Percentiles rank a stretch among this genome's conserved stretches.
Evolutionary conservation across 2,888 invertebrate species (phyloP).

Genomic region (Caenorhabditis auriculariae): DNA sequence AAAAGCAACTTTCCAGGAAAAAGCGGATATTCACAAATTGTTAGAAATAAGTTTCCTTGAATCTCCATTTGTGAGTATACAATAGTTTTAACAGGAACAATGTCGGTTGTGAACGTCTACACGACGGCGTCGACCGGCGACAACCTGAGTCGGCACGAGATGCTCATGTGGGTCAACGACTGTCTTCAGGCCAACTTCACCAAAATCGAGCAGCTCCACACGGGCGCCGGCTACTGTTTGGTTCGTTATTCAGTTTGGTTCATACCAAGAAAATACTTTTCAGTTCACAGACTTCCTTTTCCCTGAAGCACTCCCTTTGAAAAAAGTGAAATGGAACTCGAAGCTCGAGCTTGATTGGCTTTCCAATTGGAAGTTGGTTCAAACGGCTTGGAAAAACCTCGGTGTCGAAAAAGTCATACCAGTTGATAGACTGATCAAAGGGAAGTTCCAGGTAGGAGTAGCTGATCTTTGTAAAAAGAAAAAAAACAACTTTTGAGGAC

Average conservation of each 20-base stretch:
- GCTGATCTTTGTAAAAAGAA: neutral
- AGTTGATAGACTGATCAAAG: conserved; percentile 97
- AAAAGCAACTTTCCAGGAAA: too few relatives aligned
- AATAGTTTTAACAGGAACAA: too few relatives aligned
- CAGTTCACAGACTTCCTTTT: conserved; percentile 99
- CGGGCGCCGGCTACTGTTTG: conserved; percentile 92
- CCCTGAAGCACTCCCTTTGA: conserved; percentile 68
- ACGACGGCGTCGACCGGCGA: conserved; percentile 60
- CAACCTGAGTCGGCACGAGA: conserved; percentile 73
- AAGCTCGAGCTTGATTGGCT: conserved; percentile 99
- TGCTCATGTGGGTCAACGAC: conserved; percentile 98
- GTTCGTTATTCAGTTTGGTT: conserved; percentile 25
- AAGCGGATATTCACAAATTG: too few relatives aligned
- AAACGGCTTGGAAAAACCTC: conserved; percentile 94
- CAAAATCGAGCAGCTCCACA: conserved; percentile 97
- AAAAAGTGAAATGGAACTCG: conserved; percentile 82
- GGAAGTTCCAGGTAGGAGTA: conserved; percentile 79
- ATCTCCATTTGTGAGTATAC: too few relatives aligned
- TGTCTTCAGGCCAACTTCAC: conserved; percentile 83
- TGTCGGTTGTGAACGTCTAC: conserved; percentile 57
- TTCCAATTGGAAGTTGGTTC: conserved; percentile 96
- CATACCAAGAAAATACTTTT: too few relatives aligned
- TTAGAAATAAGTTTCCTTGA: too few relatives aligned
- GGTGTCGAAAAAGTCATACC: conserved; percentile 98
- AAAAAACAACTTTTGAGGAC: conserved; percentile 69